Conservation (phyloP, 2,113 vertebrate species). For the Epinephelus moara region DNA sequence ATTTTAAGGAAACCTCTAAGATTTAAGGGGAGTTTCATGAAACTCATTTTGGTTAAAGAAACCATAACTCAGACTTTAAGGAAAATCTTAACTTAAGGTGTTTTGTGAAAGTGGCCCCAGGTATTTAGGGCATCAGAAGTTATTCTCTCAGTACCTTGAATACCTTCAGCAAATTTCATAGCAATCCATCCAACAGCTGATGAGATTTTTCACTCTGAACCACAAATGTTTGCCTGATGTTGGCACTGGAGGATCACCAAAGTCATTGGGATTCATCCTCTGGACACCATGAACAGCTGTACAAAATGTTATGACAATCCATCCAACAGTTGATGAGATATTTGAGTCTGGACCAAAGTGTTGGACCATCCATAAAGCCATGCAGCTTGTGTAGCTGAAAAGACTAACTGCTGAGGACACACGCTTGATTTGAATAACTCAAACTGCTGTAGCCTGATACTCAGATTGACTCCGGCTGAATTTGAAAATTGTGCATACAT, state of each 20-base stretch:
- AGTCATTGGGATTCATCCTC: neutral
- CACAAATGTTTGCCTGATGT: no score
- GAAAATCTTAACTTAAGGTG: no score
- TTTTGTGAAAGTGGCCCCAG: no score
- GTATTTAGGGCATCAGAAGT: neutral
- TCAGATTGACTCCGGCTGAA: neutral
- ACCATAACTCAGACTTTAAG: no score
- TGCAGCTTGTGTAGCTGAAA: neutral
- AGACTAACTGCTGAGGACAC: neutral
- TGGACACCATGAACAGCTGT: neutral
- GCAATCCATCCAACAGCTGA: no score
- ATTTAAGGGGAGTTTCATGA: no score
- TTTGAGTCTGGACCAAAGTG: neutral
- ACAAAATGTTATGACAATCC: neutral
- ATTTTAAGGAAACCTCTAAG: no score
- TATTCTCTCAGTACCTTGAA: neutral
- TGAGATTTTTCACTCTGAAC: no score
- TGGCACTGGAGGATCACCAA: neutral
- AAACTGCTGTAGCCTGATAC: neutral
- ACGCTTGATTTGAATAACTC: neutral
- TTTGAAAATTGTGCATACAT: neutral
- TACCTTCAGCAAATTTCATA: no score
- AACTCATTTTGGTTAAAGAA: no score
- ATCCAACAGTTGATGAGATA: neutral
- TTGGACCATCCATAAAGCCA: neutral